Percentiles rank a stretch among this genome's conserved stretches.
Conservation (phyloP, 2,113 vertebrate genomes). For the Gulo gulo region DNA sequence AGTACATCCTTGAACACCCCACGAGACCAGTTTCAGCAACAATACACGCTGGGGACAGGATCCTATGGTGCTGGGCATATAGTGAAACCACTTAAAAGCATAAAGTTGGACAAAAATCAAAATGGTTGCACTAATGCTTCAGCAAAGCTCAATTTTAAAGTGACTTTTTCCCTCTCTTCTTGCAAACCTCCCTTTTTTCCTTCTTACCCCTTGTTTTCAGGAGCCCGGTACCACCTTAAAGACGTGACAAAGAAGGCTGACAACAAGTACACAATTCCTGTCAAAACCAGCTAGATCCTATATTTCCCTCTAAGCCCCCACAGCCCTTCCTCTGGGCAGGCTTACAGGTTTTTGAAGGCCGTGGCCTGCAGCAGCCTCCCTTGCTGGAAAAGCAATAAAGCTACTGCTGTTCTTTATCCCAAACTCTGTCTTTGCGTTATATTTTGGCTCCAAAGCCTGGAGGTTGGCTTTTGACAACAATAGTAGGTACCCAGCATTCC, state of each 20-base stretch:
- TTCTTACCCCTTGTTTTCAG: background rate
- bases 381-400: background rate
- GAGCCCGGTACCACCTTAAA: background rate
- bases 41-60: rapidly evolving
- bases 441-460: background rate
- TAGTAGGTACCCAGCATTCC: background rate
- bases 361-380: background rate
- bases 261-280: background rate
- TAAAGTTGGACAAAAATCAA: background rate
- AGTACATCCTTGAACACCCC: too few species aligned
- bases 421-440: background rate
- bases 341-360: background rate
- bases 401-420: background rate
- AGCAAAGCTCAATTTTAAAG: background rate
- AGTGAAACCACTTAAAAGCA: background rate
- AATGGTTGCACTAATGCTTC: background rate
- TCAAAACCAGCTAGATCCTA: background rate
- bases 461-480: background rate
- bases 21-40: background rate
- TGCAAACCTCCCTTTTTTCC: background rate
- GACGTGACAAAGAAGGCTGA: background rate
- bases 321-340: background rate
- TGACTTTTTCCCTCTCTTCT: background rate
- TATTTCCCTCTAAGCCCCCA: background rate
- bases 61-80: rapidly evolving